Conservation (phyloP, 2,113 vertebrate genomes). For the Heterochromis multidens region DNA sequence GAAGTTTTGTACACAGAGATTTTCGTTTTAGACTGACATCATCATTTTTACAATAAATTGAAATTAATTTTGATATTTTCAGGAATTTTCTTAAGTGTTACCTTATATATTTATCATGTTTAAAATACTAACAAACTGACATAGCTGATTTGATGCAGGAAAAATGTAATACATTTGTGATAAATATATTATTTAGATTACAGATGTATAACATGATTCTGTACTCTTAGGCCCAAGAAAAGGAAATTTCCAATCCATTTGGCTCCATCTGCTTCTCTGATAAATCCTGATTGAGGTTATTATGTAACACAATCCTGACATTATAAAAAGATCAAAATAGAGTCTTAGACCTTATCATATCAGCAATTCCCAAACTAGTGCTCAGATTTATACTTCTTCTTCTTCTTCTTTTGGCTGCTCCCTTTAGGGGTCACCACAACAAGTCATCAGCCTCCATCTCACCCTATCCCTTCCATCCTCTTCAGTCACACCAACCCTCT, state of each 20-base stretch:
- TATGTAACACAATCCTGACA: background rate
- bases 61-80: background rate
- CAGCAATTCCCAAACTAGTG: background rate
- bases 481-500: background rate
- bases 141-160: fast-evolving
- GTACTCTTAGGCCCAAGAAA: background rate
- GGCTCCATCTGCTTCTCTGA: background rate
- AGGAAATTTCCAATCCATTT: background rate
- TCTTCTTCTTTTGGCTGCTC: background rate
- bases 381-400: background rate
- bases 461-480: background rate
- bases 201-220: background rate
- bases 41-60: background rate
- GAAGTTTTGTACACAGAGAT: background rate
- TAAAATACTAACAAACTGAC: background rate
- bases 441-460: too few relatives aligned
- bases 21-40: too few relatives aligned
- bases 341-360: background rate
- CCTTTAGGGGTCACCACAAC: background rate
- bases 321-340: background rate
- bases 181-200: background rate
- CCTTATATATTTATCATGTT: background rate
- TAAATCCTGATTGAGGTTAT: background rate
- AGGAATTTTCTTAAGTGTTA: background rate
- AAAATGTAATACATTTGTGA: background rate